A percentile compares a stretch with the other conserved stretches of the same genome.
These are phyloP conservation scores for Corythaeola cristata DNA, from an alignment of 2,113 vertebrate species.

Conservation along the genomic window DNA sequence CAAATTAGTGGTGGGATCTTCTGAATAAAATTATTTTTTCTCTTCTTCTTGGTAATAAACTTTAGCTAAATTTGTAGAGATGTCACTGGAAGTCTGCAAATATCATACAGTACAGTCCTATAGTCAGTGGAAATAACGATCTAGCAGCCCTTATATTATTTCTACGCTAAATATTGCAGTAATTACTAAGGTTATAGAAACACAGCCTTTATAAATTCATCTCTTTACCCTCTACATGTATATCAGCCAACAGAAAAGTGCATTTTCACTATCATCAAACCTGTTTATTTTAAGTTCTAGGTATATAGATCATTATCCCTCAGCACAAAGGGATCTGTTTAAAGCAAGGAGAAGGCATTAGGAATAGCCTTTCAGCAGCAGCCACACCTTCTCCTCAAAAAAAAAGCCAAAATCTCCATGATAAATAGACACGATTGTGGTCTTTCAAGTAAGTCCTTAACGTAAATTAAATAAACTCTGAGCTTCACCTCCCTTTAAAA, in stretches of 20 bases:
- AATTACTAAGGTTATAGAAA: background rate
- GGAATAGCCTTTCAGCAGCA: background rate
- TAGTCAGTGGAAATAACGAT: background rate
- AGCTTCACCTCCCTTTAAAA: background rate
- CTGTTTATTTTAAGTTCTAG: background rate
- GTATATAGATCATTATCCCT: background rate
- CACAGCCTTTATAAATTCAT: rapidly evolving
- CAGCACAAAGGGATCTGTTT: background rate
- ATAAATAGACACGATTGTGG: background rate
- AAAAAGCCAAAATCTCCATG: background rate
- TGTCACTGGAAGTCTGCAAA: background rate
- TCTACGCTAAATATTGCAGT: background rate
- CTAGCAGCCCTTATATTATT: background rate
- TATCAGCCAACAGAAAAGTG: background rate
- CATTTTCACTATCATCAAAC: background rate
- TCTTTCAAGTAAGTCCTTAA: background rate
- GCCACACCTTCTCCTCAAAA: background rate
- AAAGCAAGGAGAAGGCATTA: background rate
- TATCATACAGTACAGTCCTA: background rate
- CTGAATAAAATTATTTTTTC: background rate
- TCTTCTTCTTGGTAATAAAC: background rate
- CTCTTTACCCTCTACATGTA: background rate
- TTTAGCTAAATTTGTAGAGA: background rate
- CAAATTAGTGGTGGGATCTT: background rate
- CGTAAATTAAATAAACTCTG: background rate